phyloP scores from a whole-genome alignment of 2,888 invertebrate genomes.

The Xestia xanthographa region DNA sequence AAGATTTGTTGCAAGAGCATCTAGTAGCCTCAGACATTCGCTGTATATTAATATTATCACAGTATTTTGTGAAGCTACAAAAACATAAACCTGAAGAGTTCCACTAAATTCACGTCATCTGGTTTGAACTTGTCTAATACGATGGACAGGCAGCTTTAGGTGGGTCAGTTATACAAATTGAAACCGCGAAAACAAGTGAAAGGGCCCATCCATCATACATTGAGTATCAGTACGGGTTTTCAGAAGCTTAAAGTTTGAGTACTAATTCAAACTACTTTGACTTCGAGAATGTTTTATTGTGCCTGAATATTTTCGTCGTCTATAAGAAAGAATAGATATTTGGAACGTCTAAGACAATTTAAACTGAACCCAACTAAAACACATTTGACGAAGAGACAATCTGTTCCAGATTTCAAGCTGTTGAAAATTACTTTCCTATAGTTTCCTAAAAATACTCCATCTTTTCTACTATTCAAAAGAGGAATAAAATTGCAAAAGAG shows the following conservation, averaged over 20 bases:
- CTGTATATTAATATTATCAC: neutral
- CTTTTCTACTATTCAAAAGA: slow-evolving; percentile 22
- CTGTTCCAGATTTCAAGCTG: slow-evolving; percentile 28
- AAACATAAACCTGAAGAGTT: too few species aligned
- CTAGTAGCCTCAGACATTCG: neutral
- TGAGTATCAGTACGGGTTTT: neutral
- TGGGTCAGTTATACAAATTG: neutral
- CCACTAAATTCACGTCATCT: too few species aligned
- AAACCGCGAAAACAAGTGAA: neutral
- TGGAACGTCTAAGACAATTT: neutral
- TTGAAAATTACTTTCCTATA: slow-evolving; percentile 24
- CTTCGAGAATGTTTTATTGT: neutral
- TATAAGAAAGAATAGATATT: neutral
- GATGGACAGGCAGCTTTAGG: neutral
- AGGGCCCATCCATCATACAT: neutral
- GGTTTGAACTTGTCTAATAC: neutral
- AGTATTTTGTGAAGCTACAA: neutral
- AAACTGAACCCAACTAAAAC: neutral
- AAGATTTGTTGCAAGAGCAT: neutral
- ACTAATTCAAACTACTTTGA: slow-evolving; percentile 9
- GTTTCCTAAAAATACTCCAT: slow-evolving; percentile 24
- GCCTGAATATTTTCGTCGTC: neutral
- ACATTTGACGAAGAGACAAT: neutral
- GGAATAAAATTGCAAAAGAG: slow-evolving; percentile 40
- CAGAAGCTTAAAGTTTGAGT: slow-evolving; percentile 9